Evolutionary conservation across 2,113 vertebrate species (phyloP).

Genomic region (Planiliza haematocheilus): DNA sequence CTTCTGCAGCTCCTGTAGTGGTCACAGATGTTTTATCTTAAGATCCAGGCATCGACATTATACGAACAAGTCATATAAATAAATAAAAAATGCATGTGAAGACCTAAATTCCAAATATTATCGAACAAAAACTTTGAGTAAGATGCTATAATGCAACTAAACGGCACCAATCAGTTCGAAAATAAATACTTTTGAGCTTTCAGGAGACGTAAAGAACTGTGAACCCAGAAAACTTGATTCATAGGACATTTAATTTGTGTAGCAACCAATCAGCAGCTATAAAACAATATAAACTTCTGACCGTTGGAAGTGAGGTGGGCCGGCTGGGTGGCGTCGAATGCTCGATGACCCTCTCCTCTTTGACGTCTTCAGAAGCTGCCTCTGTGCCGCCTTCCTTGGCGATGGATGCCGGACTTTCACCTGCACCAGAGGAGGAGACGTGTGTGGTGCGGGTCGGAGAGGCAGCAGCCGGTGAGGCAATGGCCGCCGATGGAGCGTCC

Average conservation of each 20-base stretch:
- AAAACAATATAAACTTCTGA: conserved; percentile 24
- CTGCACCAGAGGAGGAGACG: not conserved
- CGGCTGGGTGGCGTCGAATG: conserved; percentile 46
- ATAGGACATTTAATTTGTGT: too few species aligned
- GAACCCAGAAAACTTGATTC: too few species aligned
- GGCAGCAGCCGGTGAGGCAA: not conserved
- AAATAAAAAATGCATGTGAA: too few species aligned
- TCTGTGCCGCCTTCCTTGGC: not conserved
- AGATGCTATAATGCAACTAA: too few species aligned
- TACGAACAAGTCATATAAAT: too few species aligned
- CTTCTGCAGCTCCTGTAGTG: conserved; percentile 67
- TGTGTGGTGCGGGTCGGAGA: conserved; percentile 10
- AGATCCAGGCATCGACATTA: not conserved
- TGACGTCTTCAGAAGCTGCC: conserved; percentile 3
- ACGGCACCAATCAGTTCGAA: too few species aligned
- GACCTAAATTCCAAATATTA: too few species aligned
- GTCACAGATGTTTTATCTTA: conserved; percentile 2
- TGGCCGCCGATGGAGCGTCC: conserved; percentile 2
- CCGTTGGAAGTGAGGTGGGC: conserved; percentile 76
- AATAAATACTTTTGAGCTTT: not conserved
- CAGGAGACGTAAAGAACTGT: not conserved
- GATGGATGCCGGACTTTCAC: conserved; percentile 4
- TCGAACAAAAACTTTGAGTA: too few species aligned
- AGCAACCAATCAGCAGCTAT: not conserved
- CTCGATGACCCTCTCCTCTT: conserved; percentile 25